phyloP scores from a whole-genome alignment of 2,888 invertebrate species.

The Tenodera sinensis region DNA sequence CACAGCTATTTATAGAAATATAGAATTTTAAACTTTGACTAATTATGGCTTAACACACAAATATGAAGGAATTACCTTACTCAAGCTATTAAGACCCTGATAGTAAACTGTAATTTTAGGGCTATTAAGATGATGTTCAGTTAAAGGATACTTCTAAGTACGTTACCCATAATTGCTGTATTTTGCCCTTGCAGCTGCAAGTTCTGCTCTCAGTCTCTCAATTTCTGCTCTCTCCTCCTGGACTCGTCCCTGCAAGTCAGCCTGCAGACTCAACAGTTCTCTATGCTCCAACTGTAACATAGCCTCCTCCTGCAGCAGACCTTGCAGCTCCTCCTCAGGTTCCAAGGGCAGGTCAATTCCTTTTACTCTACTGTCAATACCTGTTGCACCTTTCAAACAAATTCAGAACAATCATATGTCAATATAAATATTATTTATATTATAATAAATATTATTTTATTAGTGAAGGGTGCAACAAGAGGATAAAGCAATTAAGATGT shows the following conservation, averaged over 20 bases:
- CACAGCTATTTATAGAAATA: too few species aligned
- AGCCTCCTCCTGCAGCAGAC: slow-evolving; percentile 29
- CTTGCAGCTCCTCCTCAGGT: slow-evolving; percentile 28
- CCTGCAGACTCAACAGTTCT: slow-evolving; percentile 61
- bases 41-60: too few species aligned
- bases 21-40: too few species aligned
- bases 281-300: slow-evolving; percentile 42
- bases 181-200: slow-evolving; percentile 24
- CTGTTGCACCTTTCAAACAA: not conserved
- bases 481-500: too few species aligned
- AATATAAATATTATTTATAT: too few species aligned
- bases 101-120: too few species aligned
- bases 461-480: too few species aligned
- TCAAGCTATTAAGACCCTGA: too few species aligned
- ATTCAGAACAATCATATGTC: not conserved
- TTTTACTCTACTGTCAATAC: not conserved
- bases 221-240: slow-evolving; percentile 71
- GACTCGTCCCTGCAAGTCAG: slow-evolving; percentile 64
- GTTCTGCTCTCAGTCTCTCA: slow-evolving; percentile 56
- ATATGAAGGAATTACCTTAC: too few species aligned
- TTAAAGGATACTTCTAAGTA: slow-evolving; percentile 16
- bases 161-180: slow-evolving; percentile 11
- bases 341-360: not conserved
- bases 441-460: too few species aligned
- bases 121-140: too few species aligned